These are phyloP conservation scores for Mus musculus DNA, from an alignment of 2,113 vertebrate species.

Conservation along the genomic window DNA sequence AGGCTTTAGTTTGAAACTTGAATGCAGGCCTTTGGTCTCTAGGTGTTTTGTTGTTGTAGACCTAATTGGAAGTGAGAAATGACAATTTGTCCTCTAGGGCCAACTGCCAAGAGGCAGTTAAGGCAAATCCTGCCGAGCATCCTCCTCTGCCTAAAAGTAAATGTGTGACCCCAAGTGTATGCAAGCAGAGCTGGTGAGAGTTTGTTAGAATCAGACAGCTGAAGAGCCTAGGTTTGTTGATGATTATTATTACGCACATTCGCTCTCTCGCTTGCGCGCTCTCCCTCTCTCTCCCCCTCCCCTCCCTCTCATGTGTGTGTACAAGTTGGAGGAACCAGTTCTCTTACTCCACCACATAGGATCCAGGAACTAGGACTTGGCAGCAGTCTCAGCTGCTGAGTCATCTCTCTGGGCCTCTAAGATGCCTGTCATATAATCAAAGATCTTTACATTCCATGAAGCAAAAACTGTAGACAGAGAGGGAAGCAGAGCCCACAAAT, in stretches of 20 bases:
- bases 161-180: not conserved
- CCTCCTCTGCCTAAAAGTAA: not conserved
- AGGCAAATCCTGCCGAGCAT: not conserved
- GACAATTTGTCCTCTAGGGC: not conserved
- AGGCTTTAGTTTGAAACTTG: not conserved
- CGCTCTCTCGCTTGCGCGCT: too few species aligned
- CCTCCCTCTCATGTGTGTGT: not conserved
- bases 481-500: not conserved
- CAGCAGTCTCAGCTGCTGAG: not conserved
- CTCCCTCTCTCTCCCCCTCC: not conserved
- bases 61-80: not conserved
- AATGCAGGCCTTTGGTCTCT: not conserved
- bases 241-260: too few species aligned
- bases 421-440: not conserved
- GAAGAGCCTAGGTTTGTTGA: not conserved
- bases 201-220: not conserved
- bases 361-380: not conserved
- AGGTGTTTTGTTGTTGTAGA: not conserved
- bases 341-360: too few species aligned
- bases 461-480: not conserved
- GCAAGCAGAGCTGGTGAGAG: not conserved
- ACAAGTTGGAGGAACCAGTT: not conserved
- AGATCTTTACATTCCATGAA: not conserved
- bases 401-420: not conserved
- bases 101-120: not conserved